Conservation (phyloP, 2,888 invertebrate genomes). For the Oligia latruncula region DNA sequence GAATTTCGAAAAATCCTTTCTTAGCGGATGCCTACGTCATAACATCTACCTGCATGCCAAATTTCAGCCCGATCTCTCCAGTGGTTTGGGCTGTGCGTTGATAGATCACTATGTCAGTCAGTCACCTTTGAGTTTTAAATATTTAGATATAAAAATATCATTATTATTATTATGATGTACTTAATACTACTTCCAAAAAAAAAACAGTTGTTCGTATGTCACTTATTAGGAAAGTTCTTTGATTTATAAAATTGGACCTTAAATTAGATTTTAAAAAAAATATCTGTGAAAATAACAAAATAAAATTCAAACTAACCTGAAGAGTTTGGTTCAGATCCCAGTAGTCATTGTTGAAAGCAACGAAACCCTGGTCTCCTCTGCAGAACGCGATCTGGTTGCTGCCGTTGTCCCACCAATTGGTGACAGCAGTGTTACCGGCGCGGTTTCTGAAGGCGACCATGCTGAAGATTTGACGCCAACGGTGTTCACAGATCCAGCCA, state of each 20-base stretch:
- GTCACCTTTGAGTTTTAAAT: too few species aligned
- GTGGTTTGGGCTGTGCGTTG: too few species aligned
- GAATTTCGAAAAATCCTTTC: too few species aligned
- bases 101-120: too few species aligned
- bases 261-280: background rate
- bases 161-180: too few species aligned
- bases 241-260: too few species aligned
- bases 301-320: conserved; percentile 82
- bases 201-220: background rate
- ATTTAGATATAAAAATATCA: too few species aligned
- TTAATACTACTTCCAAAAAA: background rate
- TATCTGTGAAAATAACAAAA: background rate
- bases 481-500: conserved; percentile 96
- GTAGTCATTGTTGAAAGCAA: conserved; percentile 93
- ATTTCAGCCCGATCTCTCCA: too few species aligned
- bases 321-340: conserved; percentile 90
- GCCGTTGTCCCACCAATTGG: conserved; percentile 95
- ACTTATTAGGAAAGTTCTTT: too few species aligned
- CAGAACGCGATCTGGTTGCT: conserved; percentile 96
- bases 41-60: too few species aligned
- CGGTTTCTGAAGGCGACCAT: conserved; percentile 95
- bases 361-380: conserved; percentile 93
- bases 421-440: conserved; percentile 89
- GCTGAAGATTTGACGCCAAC: conserved; percentile 95
- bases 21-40: too few species aligned